phyloP scores from a whole-genome alignment of 2,888 invertebrate species.

The Agrotis clavis region DNA sequence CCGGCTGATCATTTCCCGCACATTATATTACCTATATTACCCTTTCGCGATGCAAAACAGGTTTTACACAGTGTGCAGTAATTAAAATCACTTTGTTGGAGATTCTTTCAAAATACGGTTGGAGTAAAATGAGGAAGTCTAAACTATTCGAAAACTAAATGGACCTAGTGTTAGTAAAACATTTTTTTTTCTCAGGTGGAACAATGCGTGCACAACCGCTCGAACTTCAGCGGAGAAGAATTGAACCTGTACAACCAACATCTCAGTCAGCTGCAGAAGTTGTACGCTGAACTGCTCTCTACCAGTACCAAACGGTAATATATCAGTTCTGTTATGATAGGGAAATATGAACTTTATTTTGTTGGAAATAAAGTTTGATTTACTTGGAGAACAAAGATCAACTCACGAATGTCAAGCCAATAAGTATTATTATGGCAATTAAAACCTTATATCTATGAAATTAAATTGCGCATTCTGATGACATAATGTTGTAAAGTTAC shows the following conservation, averaged over 20 bases:
- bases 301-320: slow-evolving; percentile 93
- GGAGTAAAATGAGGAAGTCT: too few relatives aligned
- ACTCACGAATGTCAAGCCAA: background rate
- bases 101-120: too few relatives aligned
- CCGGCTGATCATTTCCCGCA: too few relatives aligned
- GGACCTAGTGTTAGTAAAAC: too few relatives aligned
- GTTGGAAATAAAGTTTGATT: background rate
- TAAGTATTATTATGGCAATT: background rate
- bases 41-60: too few relatives aligned
- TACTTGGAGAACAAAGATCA: background rate
- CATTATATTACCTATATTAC: too few relatives aligned
- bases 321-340: slow-evolving; percentile 56
- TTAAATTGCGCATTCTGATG: too few relatives aligned
- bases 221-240: slow-evolving; percentile 97
- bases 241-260: slow-evolving; percentile 97
- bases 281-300: slow-evolving; percentile 97
- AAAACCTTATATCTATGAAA: background rate
- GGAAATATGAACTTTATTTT: background rate
- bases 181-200: slow-evolving; percentile 91
- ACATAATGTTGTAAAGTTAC: background rate
- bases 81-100: too few relatives aligned
- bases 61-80: too few relatives aligned
- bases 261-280: slow-evolving; percentile 97
- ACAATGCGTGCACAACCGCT: slow-evolving; percentile 96
- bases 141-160: too few relatives aligned